Percentiles rank a stretch among this genome's conserved stretches.
These are phyloP conservation scores for Aplodontia rufa DNA, from an alignment of 2,113 vertebrate genomes.

Conservation along the genomic window DNA sequence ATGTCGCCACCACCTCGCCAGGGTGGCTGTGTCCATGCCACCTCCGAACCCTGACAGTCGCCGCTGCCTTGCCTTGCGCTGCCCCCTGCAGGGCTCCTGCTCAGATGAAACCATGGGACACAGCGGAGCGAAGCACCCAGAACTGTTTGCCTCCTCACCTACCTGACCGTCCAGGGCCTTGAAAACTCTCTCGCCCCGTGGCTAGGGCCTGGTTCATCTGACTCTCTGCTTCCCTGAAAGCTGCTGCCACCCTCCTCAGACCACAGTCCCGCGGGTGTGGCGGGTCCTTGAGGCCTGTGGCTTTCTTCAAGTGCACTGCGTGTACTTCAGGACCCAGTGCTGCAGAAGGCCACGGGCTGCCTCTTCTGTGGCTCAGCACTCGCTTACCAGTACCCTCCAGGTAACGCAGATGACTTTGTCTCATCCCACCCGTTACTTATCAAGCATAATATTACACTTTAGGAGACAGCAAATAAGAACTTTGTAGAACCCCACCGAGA, in stretches of 20 bases:
- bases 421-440: constrained; percentile 83
- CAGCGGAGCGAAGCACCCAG: neutral
- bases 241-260: constrained; percentile 76
- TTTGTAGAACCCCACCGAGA: constrained; percentile 82
- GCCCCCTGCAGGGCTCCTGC: constrained; percentile 75
- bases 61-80: constrained; percentile 79
- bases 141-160: constrained; percentile 68
- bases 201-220: neutral
- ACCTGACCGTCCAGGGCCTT: constrained; percentile 73
- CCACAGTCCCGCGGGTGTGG: neutral
- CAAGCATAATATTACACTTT: constrained; percentile 80
- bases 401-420: constrained; percentile 79
- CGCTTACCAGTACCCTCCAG: constrained; percentile 81
- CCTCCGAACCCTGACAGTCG: constrained; percentile 72
- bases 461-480: constrained; percentile 81
- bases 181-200: constrained; percentile 41
- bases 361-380: constrained; percentile 82
- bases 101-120: constrained; percentile 21
- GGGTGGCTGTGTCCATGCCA: constrained; percentile 36
- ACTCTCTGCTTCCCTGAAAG: constrained; percentile 66
- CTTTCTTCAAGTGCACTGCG: constrained; percentile 84
- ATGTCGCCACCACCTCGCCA: constrained; percentile 78
- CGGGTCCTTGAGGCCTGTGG: constrained; percentile 74
- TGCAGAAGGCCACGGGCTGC: constrained; percentile 74
- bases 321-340: constrained; percentile 80